Conservation (phyloP, 2,797 vertebrate genomes). For the Chromobotia macracanthus region DNA sequence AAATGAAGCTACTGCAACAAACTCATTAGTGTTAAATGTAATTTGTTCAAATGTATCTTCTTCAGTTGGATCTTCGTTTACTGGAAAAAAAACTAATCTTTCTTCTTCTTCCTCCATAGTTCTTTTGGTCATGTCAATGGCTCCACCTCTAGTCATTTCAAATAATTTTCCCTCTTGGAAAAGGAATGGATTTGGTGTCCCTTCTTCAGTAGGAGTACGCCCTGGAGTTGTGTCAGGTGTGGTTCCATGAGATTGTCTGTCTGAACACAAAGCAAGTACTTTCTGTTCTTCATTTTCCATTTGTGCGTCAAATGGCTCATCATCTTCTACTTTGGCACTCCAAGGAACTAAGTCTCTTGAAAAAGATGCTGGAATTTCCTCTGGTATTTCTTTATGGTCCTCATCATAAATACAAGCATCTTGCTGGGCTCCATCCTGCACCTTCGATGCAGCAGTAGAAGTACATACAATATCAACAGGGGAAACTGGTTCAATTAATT, state of each 20-base stretch:
- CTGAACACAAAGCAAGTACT: conserved; percentile 76
- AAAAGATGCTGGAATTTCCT: conserved; percentile 21
- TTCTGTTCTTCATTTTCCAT: conserved; percentile 81
- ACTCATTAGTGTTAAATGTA: not conserved
- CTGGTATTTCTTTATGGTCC: conserved; percentile 39
- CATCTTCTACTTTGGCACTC: conserved; percentile 77
- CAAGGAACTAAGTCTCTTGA: conserved; percentile 76
- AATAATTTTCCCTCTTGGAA: conserved; percentile 97
- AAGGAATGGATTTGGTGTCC: conserved; percentile 86
- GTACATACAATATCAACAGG: not conserved
- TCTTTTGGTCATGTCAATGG: conserved; percentile 95
- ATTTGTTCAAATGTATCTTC: conserved; percentile 48
- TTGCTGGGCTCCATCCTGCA: conserved; percentile 23
- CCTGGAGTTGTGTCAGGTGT: conserved; percentile 80
- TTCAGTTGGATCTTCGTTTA: conserved; percentile 74
- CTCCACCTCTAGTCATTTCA: conserved; percentile 98
- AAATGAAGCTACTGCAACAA: conserved; percentile 3
- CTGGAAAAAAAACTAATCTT: conserved; percentile 86
- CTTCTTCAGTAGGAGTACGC: conserved; percentile 82
- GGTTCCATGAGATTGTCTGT: conserved; percentile 78
- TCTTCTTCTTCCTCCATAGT: conserved; percentile 82
- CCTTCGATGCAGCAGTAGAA: not conserved
- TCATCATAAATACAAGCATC: conserved; percentile 22
- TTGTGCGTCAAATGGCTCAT: conserved; percentile 76
- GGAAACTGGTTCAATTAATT: not conserved